These are phyloP conservation scores for Acleris holmiana DNA, from an alignment of 2,888 invertebrate genomes.

Conservation along the genomic window DNA sequence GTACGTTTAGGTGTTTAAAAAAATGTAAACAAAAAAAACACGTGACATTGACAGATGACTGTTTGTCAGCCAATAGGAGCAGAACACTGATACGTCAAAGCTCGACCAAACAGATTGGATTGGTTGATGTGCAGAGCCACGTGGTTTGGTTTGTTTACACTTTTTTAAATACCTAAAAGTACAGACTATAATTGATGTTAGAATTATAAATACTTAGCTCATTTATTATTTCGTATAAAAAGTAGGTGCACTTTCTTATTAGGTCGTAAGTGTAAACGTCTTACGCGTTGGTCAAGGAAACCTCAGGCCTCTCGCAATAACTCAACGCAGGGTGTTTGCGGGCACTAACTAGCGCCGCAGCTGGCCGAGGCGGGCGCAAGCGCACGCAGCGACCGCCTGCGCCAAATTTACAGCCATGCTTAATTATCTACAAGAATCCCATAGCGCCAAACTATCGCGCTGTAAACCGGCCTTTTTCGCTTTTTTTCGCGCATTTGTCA, in stretches of 20 bases:
- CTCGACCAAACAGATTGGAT: too few relatives aligned
- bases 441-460: conserved; percentile 6
- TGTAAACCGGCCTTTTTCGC: conserved; percentile 1
- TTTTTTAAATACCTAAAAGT: too few relatives aligned
- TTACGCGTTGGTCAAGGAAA: conserved; percentile 8
- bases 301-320: conserved; percentile 11
- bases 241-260: not conserved
- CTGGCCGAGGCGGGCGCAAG: conserved; percentile 20
- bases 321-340: conserved; percentile 33
- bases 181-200: too few relatives aligned
- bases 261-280: not conserved
- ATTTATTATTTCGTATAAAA: too few relatives aligned
- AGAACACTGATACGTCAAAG: too few relatives aligned
- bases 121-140: too few relatives aligned
- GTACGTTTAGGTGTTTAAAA: too few relatives aligned
- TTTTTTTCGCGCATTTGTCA: conserved; percentile 2
- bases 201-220: too few relatives aligned
- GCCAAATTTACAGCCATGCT: conserved; percentile 42
- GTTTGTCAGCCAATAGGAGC: too few relatives aligned
- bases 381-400: conserved; percentile 37
- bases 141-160: too few relatives aligned
- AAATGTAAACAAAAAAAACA: too few relatives aligned
- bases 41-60: too few relatives aligned
- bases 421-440: conserved; percentile 43
- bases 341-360: conserved; percentile 37